phyloP scores from a whole-genome alignment of 2,797 vertebrate genomes.

The Rhinoraja longicauda region DNA sequence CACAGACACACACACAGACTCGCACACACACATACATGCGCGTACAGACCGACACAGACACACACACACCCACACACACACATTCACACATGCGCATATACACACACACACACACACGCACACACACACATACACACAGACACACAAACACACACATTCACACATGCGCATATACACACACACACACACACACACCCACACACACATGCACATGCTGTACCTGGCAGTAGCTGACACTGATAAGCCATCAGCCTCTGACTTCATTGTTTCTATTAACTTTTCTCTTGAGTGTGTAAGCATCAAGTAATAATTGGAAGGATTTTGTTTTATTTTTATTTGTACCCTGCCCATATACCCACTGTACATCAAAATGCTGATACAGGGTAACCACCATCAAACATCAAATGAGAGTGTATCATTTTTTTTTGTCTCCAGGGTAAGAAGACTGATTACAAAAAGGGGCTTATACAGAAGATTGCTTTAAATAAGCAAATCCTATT shows the following conservation, averaged over 20 bases:
- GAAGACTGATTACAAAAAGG: conserved; percentile 71
- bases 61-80: too few species aligned
- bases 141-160: too few species aligned
- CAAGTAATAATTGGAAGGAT: conserved; percentile 47
- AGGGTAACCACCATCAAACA: conserved; percentile 49
- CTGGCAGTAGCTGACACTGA: conserved; percentile 47
- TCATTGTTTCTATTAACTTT: conserved; percentile 56
- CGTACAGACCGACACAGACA: too few species aligned
- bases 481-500: conserved; percentile 71
- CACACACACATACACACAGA: too few species aligned
- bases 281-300: conserved; percentile 49
- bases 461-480: conserved; percentile 79
- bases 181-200: too few species aligned
- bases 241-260: conserved; percentile 50
- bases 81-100: too few species aligned
- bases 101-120: too few species aligned
- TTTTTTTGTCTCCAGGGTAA: conserved; percentile 74
- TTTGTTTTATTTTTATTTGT: conserved; percentile 51
- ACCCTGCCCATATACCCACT: conserved; percentile 44
- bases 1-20: too few species aligned
- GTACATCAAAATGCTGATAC: conserved; percentile 49
- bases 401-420: conserved; percentile 56
- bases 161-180: too few species aligned
- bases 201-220: conserved; percentile 18
- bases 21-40: neutral